Evolutionary conservation across 1,140 invertebrate genomes (phyloP), one percentile per base, ranked within the genome.

Genomic region (Zaprionus inermis): DNA sequence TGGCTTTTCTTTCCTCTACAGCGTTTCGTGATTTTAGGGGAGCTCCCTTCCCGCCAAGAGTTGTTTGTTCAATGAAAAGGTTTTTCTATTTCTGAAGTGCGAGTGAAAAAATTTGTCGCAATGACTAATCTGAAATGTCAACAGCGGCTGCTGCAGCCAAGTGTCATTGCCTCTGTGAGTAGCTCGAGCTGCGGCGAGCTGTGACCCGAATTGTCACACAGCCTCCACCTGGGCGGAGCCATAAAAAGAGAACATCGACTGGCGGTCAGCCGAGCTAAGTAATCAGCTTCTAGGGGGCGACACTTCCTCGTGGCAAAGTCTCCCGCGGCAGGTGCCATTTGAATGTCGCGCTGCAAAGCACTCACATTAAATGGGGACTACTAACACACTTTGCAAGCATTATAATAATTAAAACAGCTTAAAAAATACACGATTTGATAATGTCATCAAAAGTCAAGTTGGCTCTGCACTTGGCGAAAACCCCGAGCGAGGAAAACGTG

Each of bases 41-140:
- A n/a, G 14, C 30, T 32, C 30, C n/a, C 38, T 9, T 44, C 6
- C 7, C 6, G 7, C 5, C 38, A 9, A 44, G 3, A 44, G 38
- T 7, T 44, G 38, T 44, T 18, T 44, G 6, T 44, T 44, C 61
- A 58, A 66, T 66, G 52, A 76, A 72, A 77, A 49, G 34, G 41
- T 73, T 79, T 83, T 81, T 72, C 75, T 56, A 49, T 65, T 64
- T 54, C 24, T 68, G 28, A 44, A 46, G 12, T 41, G 22, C 11
- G 28, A 44, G 20, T 11, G 2, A 60, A 71, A 60, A 64, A 68
- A 69, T 81, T 89, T 71, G 72, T 61, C 84, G 81, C 80, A 86
- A 86, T 86, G 83, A 86, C 83, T 70, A 83, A 74, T 86, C 72
- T 61, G 52, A 86, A 83, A 89, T 86, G 83, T 86, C 83, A 88